Evolutionary conservation across 2,888 invertebrate genomes (phyloP).

Genomic region (Conistra vaccinii): DNA sequence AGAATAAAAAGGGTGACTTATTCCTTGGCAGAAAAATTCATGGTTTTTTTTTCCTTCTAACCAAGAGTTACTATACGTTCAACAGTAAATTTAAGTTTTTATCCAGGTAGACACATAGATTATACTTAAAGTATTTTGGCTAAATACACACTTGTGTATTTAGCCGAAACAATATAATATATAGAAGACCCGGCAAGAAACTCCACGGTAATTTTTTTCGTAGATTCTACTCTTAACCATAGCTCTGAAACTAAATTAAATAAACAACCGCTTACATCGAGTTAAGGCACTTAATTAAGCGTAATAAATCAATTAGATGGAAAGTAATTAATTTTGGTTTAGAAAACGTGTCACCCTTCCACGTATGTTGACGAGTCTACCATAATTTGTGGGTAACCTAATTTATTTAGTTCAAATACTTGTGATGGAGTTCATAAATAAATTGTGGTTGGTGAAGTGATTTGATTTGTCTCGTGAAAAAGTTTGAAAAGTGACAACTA

Average conservation of each 20-base stretch:
- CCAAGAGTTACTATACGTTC: background rate
- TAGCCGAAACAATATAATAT: too few species aligned
- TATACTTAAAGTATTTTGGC: too few species aligned
- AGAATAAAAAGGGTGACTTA: background rate
- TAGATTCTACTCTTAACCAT: background rate
- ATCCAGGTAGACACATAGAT: too few species aligned
- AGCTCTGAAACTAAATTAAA: conserved; percentile 37
- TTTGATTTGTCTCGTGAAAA: background rate
- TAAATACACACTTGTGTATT: too few species aligned
- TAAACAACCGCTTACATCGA: conserved; percentile 36
- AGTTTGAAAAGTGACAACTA: too few species aligned
- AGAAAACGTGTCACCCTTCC: conserved; percentile 62
- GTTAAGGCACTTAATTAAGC: conserved; percentile 64
- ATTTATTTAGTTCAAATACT: conserved; percentile 42
- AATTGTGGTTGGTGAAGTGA: background rate
- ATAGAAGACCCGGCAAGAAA: too few species aligned
- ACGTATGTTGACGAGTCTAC: conserved; percentile 44
- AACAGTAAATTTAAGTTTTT: background rate
- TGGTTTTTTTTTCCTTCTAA: background rate
- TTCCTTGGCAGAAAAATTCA: background rate
- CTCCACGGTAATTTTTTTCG: background rate
- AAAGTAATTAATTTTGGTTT: conserved; percentile 67
- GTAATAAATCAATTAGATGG: conserved; percentile 70
- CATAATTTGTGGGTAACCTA: conserved; percentile 47
- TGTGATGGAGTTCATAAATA: conserved; percentile 3